phyloP scores from a whole-genome alignment of 1,140 invertebrate species.

The Bombus sibiricus region DNA sequence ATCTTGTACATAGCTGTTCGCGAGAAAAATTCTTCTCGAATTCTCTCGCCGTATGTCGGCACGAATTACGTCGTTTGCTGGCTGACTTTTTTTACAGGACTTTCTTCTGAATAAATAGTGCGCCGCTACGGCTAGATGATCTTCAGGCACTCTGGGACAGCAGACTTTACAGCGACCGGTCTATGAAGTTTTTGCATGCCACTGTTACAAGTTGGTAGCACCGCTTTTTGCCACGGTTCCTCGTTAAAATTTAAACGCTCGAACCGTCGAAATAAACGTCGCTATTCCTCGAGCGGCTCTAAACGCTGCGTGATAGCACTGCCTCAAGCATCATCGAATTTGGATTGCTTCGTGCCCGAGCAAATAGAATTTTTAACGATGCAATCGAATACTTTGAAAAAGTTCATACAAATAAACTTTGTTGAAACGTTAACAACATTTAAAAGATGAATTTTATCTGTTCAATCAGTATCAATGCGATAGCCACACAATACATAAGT shows the following conservation, averaged over 20 bases:
- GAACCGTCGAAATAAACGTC: neutral
- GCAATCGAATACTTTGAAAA: neutral
- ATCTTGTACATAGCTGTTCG: neutral
- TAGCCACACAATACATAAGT: no score
- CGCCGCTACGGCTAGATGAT: constrained; percentile 16
- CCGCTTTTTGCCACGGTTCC: neutral
- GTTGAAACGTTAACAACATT: no score
- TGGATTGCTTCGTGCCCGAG: neutral
- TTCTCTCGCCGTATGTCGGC: no score
- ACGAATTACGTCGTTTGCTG: neutral
- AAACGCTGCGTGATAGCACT: neutral
- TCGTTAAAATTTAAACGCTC: constrained; percentile 40
- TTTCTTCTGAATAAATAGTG: constrained; percentile 31
- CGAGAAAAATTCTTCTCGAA: neutral
- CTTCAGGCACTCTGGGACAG: neutral
- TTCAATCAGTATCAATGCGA: no score
- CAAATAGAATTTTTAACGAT: neutral
- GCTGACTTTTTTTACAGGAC: neutral
- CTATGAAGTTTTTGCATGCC: constrained; percentile 23
- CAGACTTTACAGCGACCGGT: neutral
- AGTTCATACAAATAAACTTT: neutral
- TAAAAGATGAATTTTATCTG: no score
- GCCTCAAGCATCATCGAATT: neutral
- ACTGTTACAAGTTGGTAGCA: neutral
- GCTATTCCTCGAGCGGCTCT: neutral